Evolutionary conservation across 2,888 invertebrate species (phyloP), one percentile per base, ranked within the genome.

Genomic region (Hirtodrosophila trivittata): DNA sequence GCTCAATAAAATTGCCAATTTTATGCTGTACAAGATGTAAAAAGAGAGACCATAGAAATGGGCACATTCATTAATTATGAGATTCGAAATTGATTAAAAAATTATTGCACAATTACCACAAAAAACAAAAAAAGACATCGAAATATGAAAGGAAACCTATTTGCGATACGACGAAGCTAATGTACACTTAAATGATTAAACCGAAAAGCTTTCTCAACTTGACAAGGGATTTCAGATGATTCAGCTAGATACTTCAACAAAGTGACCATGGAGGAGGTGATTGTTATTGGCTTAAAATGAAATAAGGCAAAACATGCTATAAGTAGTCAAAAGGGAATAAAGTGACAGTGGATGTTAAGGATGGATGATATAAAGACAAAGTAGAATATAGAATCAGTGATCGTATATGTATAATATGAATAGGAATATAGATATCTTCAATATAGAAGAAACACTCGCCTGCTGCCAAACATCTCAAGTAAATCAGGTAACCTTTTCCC

Each of bases 41-140:
- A 42, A 32, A 30, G 6, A 47, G 38, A 6, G 8, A 30, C 49
- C 16, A 28, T 14, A 41, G 18, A 59, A 54, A 43, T 41, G 42
- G 37, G 32, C 46, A 9, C 47, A 49, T 45, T 52, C 64, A 66
- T 68, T 47, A 81, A 60, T 64, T 54, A 54, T 55, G 30, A 13
- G 66, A 33, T 52, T 16, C 33, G 14, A 60, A 60, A 57, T 67
- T 66, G 60, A 59, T 67, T 50, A 39, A 62, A 50, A 38, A 45
- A 25, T 43, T 43, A 57, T 74, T 74, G 35, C 75, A 47, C 46
- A 54, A 66, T 7, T 46, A 14, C 33, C 5, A 25, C n/a, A 28
- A 28, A 28, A 37, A 33, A 56, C 30, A 41, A 25, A 32, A 45
- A 56, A 21, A 21, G 2, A 21, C 18, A 21, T 21, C n/a, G 32